Percentiles rank a stretch among this genome's conserved stretches.
Conservation (phyloP, 92 coral and sea anemone species). For the Phenganax subtilis region DNA sequence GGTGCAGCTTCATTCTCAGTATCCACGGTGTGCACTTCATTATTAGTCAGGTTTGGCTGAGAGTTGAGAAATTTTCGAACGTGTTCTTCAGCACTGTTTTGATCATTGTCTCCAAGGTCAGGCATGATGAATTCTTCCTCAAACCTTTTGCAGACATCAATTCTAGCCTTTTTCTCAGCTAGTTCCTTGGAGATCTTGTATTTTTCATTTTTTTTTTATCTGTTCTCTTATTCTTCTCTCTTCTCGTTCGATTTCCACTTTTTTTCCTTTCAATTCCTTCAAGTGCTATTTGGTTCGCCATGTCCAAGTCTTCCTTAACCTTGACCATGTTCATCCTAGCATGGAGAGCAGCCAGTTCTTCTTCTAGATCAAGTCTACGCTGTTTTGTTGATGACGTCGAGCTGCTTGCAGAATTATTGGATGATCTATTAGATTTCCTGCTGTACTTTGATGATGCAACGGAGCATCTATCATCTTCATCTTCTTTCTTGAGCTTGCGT, state of each 20-base stretch:
- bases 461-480: neutral
- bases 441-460: neutral
- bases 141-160: constrained; percentile 22
- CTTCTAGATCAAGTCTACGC: constrained; percentile 18
- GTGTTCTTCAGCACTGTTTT: neutral
- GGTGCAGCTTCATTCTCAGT: neutral
- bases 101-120: constrained; percentile 6
- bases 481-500: neutral
- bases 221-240: constrained; percentile 7
- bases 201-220: neutral
- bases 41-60: constrained; percentile 13
- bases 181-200: constrained; percentile 23
- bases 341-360: neutral
- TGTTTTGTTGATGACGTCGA: constrained; percentile 13
- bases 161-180: constrained; percentile 46
- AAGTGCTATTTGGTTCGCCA: neutral
- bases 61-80: constrained; percentile 13
- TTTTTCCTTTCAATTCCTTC: neutral
- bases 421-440: neutral
- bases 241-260: constrained; percentile 7
- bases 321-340: constrained; percentile 4
- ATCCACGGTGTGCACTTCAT: neutral
- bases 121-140: constrained; percentile 38
- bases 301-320: constrained; percentile 11
- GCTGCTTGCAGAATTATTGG: neutral